Base-by-base conservation (phyloP, 2,113 vertebrate species). In the Melanostigma gelatinosum region DNA sequence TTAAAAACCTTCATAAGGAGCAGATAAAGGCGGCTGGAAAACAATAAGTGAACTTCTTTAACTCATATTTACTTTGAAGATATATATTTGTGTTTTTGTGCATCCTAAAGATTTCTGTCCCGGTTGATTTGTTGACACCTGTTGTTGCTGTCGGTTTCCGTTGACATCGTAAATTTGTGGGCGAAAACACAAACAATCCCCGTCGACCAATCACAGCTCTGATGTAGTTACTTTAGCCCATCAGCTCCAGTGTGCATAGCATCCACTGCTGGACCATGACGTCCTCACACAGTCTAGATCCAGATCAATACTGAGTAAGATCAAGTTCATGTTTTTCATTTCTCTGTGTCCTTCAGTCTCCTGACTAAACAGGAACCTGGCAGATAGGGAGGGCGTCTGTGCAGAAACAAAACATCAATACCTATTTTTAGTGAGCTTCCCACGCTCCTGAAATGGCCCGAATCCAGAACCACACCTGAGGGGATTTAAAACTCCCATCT, bases 381-480 rank as follows among this genome's bases (percentile, higher is more conserved):
- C 13, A 24, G 27, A 74, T 40, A 20, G 54, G 8, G 24, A 72
- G 61, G 48, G 50, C 72, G 73, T 65, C 64, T 78, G 44, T 65
- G 61, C 66, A 40, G 42, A 32, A n/a, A 24, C 13, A 38, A 55
- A 42, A 1, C 46, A 69, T 60, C 57, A 46, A 8, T 18, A 27
- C 8, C 69, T 82, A 32, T 88, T 83, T 87, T 83, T 68, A 80
- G 40, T 1, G 58, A 78, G 83, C 65, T 60, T 67, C 72, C 69
- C 48, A 54, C 61, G n/a, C 62, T 68, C 34, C 8, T 55, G 38
- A 68, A 66, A 50, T 74, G 80, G 42, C 83, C 71, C 58, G 16
- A 24, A 74, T 75, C 52, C 84, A 77, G 40, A 90, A 66, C 77
- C 73, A 54, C 75, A 86, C 75, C 82, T 61, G 61, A 46, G 69